Percentiles rank a stretch among this genome's conserved stretches.
phyloP scores from a whole-genome alignment of 1,140 invertebrate species.

The Nixonia krombeini region DNA sequence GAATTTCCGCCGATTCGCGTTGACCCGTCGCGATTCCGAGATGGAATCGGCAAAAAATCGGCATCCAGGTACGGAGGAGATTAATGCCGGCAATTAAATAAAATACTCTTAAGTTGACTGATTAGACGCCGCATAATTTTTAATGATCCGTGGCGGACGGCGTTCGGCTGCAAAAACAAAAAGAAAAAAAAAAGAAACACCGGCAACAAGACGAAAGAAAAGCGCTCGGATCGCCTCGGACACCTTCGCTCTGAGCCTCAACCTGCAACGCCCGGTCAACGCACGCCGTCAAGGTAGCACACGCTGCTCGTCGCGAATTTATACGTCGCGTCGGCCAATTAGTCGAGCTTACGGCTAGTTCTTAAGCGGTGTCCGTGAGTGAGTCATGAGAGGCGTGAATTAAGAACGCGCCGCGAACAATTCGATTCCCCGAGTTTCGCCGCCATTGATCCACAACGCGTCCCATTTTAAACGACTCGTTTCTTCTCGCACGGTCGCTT shows the following conservation, averaged over 20 bases:
- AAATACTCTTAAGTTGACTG: slow-evolving; percentile 28
- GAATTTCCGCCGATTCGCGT: too few relatives aligned
- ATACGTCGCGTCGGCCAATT: slow-evolving; percentile 48
- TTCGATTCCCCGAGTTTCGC: too few relatives aligned
- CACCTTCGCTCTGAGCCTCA: slow-evolving; percentile 32
- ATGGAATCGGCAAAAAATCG: neutral
- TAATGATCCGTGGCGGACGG: neutral
- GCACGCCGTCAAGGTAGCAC: slow-evolving; percentile 49
- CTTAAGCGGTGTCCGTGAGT: slow-evolving; percentile 43
- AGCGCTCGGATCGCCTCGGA: slow-evolving; percentile 33
- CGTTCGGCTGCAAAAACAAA: neutral
- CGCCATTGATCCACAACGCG: too few relatives aligned
- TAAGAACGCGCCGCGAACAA: slow-evolving; percentile 46
- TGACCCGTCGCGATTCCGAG: neutral
- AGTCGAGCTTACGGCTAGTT: slow-evolving; percentile 50
- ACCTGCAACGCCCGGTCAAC: slow-evolving; percentile 40
- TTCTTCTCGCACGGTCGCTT: too few relatives aligned
- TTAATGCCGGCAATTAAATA: slow-evolving; percentile 36
- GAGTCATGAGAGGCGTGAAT: slow-evolving; percentile 50
- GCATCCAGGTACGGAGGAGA: slow-evolving; percentile 6
- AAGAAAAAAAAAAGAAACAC: slow-evolving; percentile 17
- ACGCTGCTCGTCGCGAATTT: slow-evolving; percentile 49
- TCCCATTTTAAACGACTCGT: too few relatives aligned
- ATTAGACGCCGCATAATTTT: slow-evolving; percentile 22
- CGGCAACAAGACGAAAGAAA: slow-evolving; percentile 39